These are phyloP conservation scores for Mus spretus DNA, from an alignment of 2,797 vertebrate genomes.

Conservation along the genomic window DNA sequence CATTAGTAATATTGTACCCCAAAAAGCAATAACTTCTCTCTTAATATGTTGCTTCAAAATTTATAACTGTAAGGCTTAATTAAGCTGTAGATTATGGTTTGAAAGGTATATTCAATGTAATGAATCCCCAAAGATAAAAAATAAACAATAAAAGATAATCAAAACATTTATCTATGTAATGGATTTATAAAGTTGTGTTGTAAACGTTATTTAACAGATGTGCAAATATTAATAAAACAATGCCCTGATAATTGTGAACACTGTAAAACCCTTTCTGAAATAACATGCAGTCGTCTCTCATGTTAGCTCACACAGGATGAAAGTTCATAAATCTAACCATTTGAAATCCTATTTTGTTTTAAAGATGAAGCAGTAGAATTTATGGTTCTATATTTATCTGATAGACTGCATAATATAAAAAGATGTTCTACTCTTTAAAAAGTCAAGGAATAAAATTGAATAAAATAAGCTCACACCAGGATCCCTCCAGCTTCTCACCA, in stretches of 20 bases:
- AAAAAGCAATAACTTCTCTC: slow-evolving; percentile 94
- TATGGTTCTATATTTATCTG: slow-evolving; percentile 36
- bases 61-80: slow-evolving; percentile 99
- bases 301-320: slow-evolving; percentile 50
- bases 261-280: slow-evolving; percentile 62
- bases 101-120: slow-evolving; percentile 98
- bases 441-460: slow-evolving; percentile 35
- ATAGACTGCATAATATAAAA: slow-evolving; percentile 35
- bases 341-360: slow-evolving; percentile 55
- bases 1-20: slow-evolving; percentile 93
- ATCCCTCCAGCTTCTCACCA: background rate
- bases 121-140: slow-evolving; percentile 96
- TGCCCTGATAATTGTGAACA: slow-evolving; percentile 86
- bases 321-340: slow-evolving; percentile 26
- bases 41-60: slow-evolving; percentile 96
- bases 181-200: slow-evolving; percentile 96
- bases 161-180: slow-evolving; percentile 99
- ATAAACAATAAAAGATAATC: slow-evolving; percentile 97
- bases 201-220: slow-evolving; percentile 93
- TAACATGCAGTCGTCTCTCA: slow-evolving; percentile 1
- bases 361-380: slow-evolving; percentile 50
- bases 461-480: background rate
- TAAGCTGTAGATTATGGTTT: slow-evolving; percentile 99
- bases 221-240: slow-evolving; percentile 89
- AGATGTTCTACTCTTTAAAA: background rate